Evolutionary conservation across 2,888 invertebrate species (phyloP).

Genomic region (Blomia tropicalis): DNA sequence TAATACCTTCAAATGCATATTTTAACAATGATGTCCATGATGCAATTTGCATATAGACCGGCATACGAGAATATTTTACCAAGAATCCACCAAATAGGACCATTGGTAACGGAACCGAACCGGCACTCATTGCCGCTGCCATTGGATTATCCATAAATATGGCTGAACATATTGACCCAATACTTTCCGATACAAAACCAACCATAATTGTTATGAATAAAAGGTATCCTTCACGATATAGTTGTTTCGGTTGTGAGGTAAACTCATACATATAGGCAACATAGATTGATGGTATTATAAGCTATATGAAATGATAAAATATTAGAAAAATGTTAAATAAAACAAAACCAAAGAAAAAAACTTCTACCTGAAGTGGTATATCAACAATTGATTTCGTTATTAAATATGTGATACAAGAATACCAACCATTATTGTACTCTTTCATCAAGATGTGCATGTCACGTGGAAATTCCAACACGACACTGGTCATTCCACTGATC

Average conservation of each 20-base stretch:
- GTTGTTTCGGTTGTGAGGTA: conserved; percentile 1
- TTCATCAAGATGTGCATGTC: conserved; percentile 22
- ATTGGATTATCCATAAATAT: conserved; percentile 16
- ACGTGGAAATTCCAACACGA: conserved; percentile 16
- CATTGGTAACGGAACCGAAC: conserved; percentile 16
- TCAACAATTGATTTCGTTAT: not conserved
- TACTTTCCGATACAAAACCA: conserved; percentile 10
- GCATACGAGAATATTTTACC: conserved; percentile 19
- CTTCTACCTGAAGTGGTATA: conserved; percentile 19
- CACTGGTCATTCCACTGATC: conserved; percentile 1
- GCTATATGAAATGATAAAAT: not conserved
- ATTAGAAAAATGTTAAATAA: not conserved
- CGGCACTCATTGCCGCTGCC: conserved; percentile 14
- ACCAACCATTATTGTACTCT: conserved; percentile 23
- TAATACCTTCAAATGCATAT: conserved; percentile 19
- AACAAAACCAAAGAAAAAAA: not conserved
- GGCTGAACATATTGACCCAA: conserved; percentile 12
- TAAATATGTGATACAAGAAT: conserved; percentile 19
- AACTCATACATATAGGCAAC: not conserved
- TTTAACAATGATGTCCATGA: conserved; percentile 20
- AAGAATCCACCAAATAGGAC: conserved; percentile 19
- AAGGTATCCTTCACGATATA: not conserved
- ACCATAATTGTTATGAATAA: conserved; percentile 7
- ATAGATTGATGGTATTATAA: conserved; percentile 12
- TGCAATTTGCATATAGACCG: conserved; percentile 3